Base-by-base conservation (phyloP, 2,113 vertebrate species). In the Passer montanus region DNA sequence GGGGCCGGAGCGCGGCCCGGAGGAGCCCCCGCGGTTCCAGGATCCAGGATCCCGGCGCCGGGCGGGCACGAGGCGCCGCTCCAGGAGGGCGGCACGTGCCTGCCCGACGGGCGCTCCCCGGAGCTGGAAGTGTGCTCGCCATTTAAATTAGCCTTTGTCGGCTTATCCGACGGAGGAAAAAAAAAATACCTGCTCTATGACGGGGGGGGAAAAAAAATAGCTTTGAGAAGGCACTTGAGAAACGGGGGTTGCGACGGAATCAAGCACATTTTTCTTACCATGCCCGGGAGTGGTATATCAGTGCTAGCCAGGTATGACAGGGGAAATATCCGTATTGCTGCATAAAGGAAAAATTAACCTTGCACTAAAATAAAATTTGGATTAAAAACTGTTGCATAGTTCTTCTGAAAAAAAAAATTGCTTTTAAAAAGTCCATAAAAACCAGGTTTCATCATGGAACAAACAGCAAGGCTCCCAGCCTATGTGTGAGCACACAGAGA, bases 241-340 rank as follows among this genome's bases (percentile, higher is more conserved):
- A 93, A 55, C 1, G 12, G 5, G 62, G 26, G 5, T 10, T 20
- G 53, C 26, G 31, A 43, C 13, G 30, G 24, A 69, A 35, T 12
- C n/a, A 23, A n/a, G 31, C 8, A 2, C 21, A 0, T 43, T 41
- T 66, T 66, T n/a, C n/a, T 17, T n/a, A 22, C 44, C 10, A 21
- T 46, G 35, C 3, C 53, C 35, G 24, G 53, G 30, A 67, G 28
- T 16, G 28, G 12, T 28, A 3, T 47, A 53, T 50, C 35, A 76
- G 30, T 1, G 0, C 20, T 16, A 33, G 14, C 9, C 18, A 11
- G 6, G 3, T 28, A 2, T 8, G n/a, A 26, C 4, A 14, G 55
- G 2, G 68, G 66, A 30, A 69, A 85, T 75, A 31, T 66, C 50
- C 14, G 2, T 84, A 33, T 15, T 68, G 3, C 31, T n/a, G 20